Evolutionary conservation across 2,888 invertebrate genomes (phyloP), one percentile per base, ranked within the genome.

Genomic region (Clunio marinus): DNA sequence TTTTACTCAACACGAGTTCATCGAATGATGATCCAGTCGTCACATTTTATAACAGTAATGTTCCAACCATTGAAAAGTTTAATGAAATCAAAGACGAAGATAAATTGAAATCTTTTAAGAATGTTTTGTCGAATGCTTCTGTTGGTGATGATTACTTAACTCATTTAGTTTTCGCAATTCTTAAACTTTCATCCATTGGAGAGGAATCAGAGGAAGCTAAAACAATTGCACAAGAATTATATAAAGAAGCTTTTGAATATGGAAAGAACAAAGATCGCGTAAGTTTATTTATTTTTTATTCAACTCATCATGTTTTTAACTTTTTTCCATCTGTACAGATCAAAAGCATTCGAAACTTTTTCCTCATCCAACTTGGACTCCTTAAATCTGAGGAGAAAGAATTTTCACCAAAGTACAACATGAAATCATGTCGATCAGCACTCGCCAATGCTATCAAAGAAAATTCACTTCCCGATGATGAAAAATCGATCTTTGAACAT

Each of bases 101-200:
- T 65, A 77, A 77, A 70, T 68, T 78, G 0, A 71, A 74, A 24
- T 75, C 76, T 2, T 75, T 79, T 37, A 73, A 75, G 27, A 70
- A 72, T 7, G 72, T 75, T 20, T 73, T 79, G 4, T 66, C 66
- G 13, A 15, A 28, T 32, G 51, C 66, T 20, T 24, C 66, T 8
- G n/a, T n/a, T n/a, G 66, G 55, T 5, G 51, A 66, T 5, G 74
- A 77, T 24, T 76, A 78, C 63, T 69, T 80, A 15, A 72, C 76
- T 20, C 68, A 76, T 55, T 73, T 78, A 1, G 73, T 77, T n/a
- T 79, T 77, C 45, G 76, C 78, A n/a, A 73, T 77, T 4, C 71
- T 79, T 1, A 80, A 79, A 72, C 76, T 77, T 68, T 77, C 75
- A 0, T 75, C 78, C 67, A 71, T 79, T 15, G 72, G 78, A 0